phyloP scores from a whole-genome alignment of 2,113 vertebrate species.

The Poeciliopsis retropinna region DNA sequence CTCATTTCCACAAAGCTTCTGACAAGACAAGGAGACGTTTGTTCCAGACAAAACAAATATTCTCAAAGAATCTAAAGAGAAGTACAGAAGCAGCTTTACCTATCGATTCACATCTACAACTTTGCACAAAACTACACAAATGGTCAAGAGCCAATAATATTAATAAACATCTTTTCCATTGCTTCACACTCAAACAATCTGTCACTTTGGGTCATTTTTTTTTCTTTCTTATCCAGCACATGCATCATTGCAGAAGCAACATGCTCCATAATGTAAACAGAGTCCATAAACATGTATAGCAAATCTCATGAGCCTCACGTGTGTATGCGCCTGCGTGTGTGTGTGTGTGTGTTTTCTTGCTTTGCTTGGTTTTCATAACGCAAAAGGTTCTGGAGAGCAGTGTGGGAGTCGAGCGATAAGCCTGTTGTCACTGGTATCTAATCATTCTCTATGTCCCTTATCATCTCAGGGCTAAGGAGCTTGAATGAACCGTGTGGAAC shows the following conservation, averaged over 20 bases:
- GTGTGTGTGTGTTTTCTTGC: constrained; percentile 8
- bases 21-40: no score
- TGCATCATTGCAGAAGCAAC: constrained; percentile 40
- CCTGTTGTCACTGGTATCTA: constrained; percentile 64
- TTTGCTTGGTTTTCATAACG: constrained; percentile 43
- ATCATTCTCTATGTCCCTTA: constrained; percentile 69
- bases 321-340: constrained; percentile 12
- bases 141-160: constrained; percentile 3
- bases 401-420: constrained; percentile 64
- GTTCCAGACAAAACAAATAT: no score
- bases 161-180: constrained; percentile 13
- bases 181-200: constrained; percentile 33
- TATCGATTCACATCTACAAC: constrained; percentile 13
- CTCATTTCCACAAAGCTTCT: no score
- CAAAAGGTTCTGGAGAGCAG: constrained; percentile 55
- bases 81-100: constrained; percentile 45
- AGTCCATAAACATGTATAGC: constrained; percentile 40
- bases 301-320: constrained; percentile 13
- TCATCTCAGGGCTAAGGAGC: constrained; percentile 54
- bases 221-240: background rate
- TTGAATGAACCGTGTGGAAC: constrained; percentile 39
- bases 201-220: constrained; percentile 37
- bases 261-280: constrained; percentile 34
- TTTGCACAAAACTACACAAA: constrained; percentile 3
- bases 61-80: no score